Evolutionary conservation across 1,140 invertebrate species (phyloP), one percentile per base, ranked within the genome.

Genomic region (Paraescarpia echinospica): DNA sequence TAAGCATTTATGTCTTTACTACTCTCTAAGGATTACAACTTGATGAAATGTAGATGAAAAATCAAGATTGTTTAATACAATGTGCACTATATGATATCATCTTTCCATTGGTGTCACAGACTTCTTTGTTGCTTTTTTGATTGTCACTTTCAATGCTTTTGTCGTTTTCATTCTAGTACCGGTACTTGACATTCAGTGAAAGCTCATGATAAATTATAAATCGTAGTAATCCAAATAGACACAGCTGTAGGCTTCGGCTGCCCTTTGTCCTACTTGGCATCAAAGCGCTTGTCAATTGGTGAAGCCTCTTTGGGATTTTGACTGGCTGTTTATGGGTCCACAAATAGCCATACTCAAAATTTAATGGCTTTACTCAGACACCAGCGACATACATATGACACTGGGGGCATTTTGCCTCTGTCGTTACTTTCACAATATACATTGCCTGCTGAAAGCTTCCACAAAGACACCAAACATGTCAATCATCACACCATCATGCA

Each of bases 141-240:
- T 77, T 77, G 59, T 77, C 59, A 1, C 59, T 77, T 77, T 27
- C 59, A 77, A 14, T 77, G 12, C 22, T 77, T 12, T 77, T 77
- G 27, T 77, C 18, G 48, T 51, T 51, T 18, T 51, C 48, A 8
- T 51, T 77, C 59, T 77, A 77, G 22, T 77, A 41, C 41, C 4
- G 41, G 4, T 41, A 77, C 27, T 77, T 77, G 59, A 77, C 59
- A 77, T 77, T 77, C 59, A 77, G 59, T 77, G 14, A 77, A 77
- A 77, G 59, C 59, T 77, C 59, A 77, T 77, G 59, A 77, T 77
- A 77, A 18, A 77, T 77, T 77, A 77, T 77, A 77, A 77, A 77
- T 77, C 59, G 22, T 77, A 77, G 59, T 77, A 77, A 77, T 77
- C 59, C 2, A 77, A 77, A 77, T 27, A 31, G 4, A 18, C 59